These are phyloP conservation scores for Geodia barretti DNA, from an alignment of 37 sponge, comb jelly and placozoan genomes.

Conservation along the genomic window DNA sequence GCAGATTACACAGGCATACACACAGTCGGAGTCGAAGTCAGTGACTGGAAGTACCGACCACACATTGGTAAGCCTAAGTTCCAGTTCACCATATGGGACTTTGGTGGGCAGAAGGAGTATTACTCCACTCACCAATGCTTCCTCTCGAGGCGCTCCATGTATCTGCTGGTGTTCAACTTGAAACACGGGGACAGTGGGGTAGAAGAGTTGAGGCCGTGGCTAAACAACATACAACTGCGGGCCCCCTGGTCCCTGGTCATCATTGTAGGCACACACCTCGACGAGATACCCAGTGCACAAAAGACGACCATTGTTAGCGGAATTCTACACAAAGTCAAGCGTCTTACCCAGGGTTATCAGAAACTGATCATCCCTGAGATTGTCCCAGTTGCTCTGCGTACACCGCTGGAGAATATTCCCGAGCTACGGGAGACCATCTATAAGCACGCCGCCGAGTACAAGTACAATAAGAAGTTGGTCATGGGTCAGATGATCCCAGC, in stretches of 20 bases:
- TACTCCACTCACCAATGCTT: slow-evolving; percentile 82
- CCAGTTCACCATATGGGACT: slow-evolving; percentile 86
- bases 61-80: slow-evolving; percentile 19
- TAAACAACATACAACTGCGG: slow-evolving; percentile 66
- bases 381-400: not conserved
- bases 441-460: slow-evolving; percentile 39
- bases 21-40: slow-evolving; percentile 81
- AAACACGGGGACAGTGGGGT: slow-evolving; percentile 38
- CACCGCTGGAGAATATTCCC: slow-evolving; percentile 22
- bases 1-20: slow-evolving; percentile 48
- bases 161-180: slow-evolving; percentile 65
- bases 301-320: not conserved
- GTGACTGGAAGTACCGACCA: slow-evolving; percentile 50
- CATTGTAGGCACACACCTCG: slow-evolving; percentile 72
- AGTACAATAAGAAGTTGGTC: slow-evolving; percentile 15
- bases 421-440: slow-evolving; percentile 50
- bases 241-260: slow-evolving; percentile 34
- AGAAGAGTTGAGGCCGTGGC: slow-evolving; percentile 62
- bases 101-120: slow-evolving; percentile 79
- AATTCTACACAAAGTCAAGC: not conserved
- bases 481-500: slow-evolving; percentile 66
- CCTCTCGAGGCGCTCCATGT: slow-evolving; percentile 65
- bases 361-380: slow-evolving; percentile 1
- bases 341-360: not conserved
- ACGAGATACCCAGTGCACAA: slow-evolving; percentile 25